Evolutionary conservation across 2,797 vertebrate species (phyloP).

Genomic region (Trichosurus vulpecula): DNA sequence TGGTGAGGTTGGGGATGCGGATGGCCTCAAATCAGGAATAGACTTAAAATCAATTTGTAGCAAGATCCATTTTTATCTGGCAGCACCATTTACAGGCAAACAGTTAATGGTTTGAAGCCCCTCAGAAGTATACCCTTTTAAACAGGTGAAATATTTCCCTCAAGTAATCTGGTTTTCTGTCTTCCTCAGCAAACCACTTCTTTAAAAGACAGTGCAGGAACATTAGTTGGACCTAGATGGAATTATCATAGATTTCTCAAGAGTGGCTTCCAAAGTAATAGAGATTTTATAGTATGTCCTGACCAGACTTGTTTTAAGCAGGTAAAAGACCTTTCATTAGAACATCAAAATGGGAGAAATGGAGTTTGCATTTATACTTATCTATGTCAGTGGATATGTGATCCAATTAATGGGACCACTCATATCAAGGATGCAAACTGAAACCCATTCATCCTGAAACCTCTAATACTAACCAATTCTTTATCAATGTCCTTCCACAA

Average conservation of each 20-base stretch:
- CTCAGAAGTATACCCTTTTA: constrained; percentile 6
- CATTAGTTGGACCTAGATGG: constrained; percentile 2
- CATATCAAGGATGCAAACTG: background rate
- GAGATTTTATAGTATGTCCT: background rate
- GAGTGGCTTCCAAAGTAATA: background rate
- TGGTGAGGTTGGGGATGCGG: background rate
- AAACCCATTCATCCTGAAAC: background rate
- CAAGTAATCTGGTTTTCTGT: background rate
- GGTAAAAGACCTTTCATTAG: background rate
- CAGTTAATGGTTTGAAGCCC: constrained; percentile 6
- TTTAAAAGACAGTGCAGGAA: background rate
- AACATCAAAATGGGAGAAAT: background rate
- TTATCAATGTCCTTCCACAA: background rate
- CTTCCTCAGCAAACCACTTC: background rate
- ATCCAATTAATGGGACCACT: background rate
- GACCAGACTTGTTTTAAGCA: background rate
- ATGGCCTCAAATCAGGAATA: background rate
- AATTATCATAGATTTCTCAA: background rate
- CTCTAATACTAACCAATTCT: background rate
- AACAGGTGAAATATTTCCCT: constrained; percentile 1
- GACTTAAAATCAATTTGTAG: background rate
- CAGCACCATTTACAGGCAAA: background rate
- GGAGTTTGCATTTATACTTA: background rate
- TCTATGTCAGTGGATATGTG: background rate
- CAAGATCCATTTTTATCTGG: background rate